Evolutionary conservation across 2,888 invertebrate genomes (phyloP).

Genomic region (Unio pictorum): DNA sequence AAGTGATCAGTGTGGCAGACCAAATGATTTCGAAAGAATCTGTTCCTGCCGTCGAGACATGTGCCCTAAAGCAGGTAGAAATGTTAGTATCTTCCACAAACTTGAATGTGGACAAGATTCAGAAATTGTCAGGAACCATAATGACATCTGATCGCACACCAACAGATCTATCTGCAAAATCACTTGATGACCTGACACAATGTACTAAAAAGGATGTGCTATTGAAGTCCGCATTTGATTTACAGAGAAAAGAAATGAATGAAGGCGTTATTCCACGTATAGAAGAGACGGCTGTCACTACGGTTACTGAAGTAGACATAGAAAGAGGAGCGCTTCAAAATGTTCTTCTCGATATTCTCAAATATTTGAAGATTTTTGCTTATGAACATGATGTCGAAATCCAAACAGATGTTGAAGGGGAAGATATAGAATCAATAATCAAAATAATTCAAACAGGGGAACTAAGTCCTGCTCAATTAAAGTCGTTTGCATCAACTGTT

Average conservation of each 20-base stretch:
- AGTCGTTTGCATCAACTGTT: constrained; percentile 24
- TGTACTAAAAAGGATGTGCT: constrained; percentile 19
- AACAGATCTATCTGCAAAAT: constrained; percentile 5
- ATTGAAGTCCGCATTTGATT: constrained; percentile 11
- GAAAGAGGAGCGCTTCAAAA: constrained; percentile 12
- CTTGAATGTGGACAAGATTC: constrained; percentile 19
- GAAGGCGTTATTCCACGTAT: constrained; percentile 10
- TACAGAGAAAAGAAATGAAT: constrained; percentile 13
- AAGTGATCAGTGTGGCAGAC: constrained; percentile 18
- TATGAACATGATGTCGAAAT: background rate
- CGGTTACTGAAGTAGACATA: constrained; percentile 5
- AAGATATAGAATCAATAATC: constrained; percentile 16
- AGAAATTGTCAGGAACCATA: constrained; percentile 18
- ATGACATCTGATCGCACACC: constrained; percentile 5
- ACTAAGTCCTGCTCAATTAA: constrained; percentile 8
- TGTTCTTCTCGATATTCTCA: constrained; percentile 18
- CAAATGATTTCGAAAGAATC: constrained; percentile 9
- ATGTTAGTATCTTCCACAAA: constrained; percentile 10
- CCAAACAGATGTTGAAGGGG: background rate
- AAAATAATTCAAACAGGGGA: constrained; percentile 3
- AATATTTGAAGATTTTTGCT: constrained; percentile 8
- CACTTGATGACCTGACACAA: constrained; percentile 13
- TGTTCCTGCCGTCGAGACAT: constrained; percentile 8
- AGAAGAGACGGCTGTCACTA: constrained; percentile 22
- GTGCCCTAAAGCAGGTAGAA: constrained; percentile 21